Conservation (phyloP, 2,888 invertebrate genomes). For the Disparrhopalites patrizii region DNA sequence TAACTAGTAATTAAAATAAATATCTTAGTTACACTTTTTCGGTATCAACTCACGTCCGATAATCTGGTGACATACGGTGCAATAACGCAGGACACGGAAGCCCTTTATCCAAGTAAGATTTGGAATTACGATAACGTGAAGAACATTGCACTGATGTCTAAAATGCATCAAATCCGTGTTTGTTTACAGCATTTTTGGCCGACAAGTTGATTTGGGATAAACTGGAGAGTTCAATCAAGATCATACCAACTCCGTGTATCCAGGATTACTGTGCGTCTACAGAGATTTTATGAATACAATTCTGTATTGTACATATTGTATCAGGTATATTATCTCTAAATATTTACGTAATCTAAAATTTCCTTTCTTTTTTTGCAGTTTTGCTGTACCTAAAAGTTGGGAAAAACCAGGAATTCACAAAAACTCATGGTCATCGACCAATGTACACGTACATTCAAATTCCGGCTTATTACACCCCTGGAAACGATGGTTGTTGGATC, state of each 20-base stretch:
- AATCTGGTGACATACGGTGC: neutral
- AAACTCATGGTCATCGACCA: neutral
- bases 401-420: neutral
- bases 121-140: no score
- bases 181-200: neutral
- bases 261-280: slow-evolving; percentile 22
- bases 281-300: no score
- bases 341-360: neutral
- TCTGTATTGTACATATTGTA: no score
- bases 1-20: no score
- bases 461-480: slow-evolving; percentile 17
- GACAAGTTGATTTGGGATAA: neutral
- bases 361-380: neutral
- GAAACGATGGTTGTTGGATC: slow-evolving; percentile 22
- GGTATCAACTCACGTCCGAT: slow-evolving; percentile 14
- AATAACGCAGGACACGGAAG: neutral
- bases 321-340: no score
- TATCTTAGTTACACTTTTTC: slow-evolving; percentile 6
- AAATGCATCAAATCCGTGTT: no score
- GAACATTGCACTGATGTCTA: no score
- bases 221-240: slow-evolving; percentile 15
- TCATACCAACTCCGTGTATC: slow-evolving; percentile 16
- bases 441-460: slow-evolving; percentile 19
- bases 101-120: slow-evolving; percentile 17
- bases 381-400: slow-evolving; percentile 19